phyloP scores from a whole-genome alignment of 2,888 invertebrate genomes.

The Galerucella calmariensis region DNA sequence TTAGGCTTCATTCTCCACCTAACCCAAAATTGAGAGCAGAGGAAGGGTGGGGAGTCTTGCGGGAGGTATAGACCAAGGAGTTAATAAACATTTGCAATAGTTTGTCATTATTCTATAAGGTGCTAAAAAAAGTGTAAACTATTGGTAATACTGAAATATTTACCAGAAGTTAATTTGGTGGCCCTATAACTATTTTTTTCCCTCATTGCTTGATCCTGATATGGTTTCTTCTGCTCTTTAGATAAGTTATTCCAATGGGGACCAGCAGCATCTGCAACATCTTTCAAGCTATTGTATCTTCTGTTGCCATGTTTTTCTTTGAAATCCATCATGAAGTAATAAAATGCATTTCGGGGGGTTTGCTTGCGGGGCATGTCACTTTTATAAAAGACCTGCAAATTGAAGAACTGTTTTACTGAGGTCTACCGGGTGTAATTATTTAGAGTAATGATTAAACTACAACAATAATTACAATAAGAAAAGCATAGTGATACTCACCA shows the following conservation, averaged over 20 bases:
- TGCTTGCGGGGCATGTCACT: slow-evolving; percentile 36
- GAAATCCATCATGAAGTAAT: slow-evolving; percentile 50
- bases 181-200: slow-evolving; percentile 38
- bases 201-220: slow-evolving; percentile 41
- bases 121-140: background rate
- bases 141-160: background rate
- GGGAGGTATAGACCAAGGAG: no score
- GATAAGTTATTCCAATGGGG: slow-evolving; percentile 48
- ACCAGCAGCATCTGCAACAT: slow-evolving; percentile 44
- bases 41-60: no score
- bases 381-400: background rate
- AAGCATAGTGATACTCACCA: no score
- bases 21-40: no score
- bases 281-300: slow-evolving; percentile 40
- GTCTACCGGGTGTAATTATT: no score
- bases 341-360: slow-evolving; percentile 50
- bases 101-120: background rate
- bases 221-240: slow-evolving; percentile 46
- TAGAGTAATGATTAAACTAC: no score
- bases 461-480: no score
- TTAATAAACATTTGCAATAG: no score
- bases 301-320: slow-evolving; percentile 41
- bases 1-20: no score
- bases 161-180: slow-evolving; percentile 44
- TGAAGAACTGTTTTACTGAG: background rate